Evolutionary conservation across 2,888 invertebrate genomes (phyloP).

Genomic region (Penaeus monodon): DNA sequence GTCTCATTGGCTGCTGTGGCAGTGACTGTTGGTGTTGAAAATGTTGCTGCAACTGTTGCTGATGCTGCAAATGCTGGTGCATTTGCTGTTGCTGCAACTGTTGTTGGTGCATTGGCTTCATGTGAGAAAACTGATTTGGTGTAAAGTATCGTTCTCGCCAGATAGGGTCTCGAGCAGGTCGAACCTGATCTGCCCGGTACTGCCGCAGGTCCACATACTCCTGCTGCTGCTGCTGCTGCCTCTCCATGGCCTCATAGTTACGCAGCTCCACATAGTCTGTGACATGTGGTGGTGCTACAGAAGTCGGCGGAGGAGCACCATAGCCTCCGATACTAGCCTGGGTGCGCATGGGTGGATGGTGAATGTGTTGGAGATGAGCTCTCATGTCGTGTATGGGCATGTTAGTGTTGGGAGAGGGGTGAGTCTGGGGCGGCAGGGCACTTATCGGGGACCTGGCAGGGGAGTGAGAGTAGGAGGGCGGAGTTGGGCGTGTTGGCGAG

Average conservation of each 20-base stretch:
- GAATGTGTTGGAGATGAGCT: constrained; percentile 34
- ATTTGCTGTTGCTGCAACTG: constrained; percentile 37
- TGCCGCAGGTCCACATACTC: constrained; percentile 54
- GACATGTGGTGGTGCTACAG: constrained; percentile 32
- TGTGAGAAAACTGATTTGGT: constrained; percentile 34
- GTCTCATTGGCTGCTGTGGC: constrained; percentile 42
- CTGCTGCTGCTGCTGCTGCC: constrained; percentile 52
- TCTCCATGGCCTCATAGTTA: constrained; percentile 54
- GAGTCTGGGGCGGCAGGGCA: constrained; percentile 56
- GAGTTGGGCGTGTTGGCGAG: constrained; percentile 52
- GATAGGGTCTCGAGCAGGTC: constrained; percentile 34
- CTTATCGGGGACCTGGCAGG: constrained; percentile 58
- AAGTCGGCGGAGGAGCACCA: constrained; percentile 33
- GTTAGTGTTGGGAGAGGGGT: constrained; percentile 48
- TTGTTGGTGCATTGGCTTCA: constrained; percentile 49
- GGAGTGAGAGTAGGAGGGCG: constrained; percentile 55
- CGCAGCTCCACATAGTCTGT: constrained; percentile 56
- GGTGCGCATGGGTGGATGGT: constrained; percentile 35
- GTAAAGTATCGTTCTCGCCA: constrained; percentile 51
- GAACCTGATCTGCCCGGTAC: constrained; percentile 54
- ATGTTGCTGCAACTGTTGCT: constrained; percentile 26
- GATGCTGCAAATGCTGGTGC: constrained; percentile 36
- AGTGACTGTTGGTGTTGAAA: constrained; percentile 50
- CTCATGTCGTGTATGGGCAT: constrained; percentile 49
- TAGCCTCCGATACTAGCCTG: constrained; percentile 41